These are phyloP conservation scores for Argopecten irradians DNA, from an alignment of 1,140 invertebrate genomes.

Conservation along the genomic window DNA sequence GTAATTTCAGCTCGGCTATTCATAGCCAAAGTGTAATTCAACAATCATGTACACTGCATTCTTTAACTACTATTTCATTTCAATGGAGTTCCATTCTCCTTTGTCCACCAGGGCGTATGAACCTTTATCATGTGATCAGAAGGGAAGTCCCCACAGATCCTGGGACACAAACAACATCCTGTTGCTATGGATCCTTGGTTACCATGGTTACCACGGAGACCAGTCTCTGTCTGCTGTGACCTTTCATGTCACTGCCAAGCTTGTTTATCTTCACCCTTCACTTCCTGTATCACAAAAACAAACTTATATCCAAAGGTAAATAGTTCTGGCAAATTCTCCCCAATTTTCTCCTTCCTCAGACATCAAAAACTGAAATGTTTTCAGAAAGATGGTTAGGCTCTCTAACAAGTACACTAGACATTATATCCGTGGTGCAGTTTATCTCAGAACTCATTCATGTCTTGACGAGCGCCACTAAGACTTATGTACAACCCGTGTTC, in stretches of 20 bases:
- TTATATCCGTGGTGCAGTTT: background rate
- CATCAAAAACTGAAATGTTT: background rate
- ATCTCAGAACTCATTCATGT: background rate
- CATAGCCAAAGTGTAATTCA: background rate
- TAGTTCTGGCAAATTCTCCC: background rate
- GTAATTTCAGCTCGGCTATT: background rate
- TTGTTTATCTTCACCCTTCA: conserved; percentile 22
- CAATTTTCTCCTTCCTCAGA: background rate
- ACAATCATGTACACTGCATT: background rate
- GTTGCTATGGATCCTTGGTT: background rate
- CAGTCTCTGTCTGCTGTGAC: background rate
- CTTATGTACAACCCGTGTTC: background rate
- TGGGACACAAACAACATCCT: background rate
- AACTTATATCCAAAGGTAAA: background rate
- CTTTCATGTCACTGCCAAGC: conserved; percentile 20
- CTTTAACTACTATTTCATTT: background rate
- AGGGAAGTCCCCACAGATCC: background rate
- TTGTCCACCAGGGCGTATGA: background rate
- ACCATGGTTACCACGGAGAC: background rate
- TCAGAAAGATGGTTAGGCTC: too few relatives aligned
- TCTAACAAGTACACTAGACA: background rate
- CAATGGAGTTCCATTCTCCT: background rate
- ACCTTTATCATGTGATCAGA: background rate
- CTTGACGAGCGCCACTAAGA: background rate
- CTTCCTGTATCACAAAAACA: conserved; percentile 17